Base-by-base conservation (phyloP, 2,797 vertebrate genomes). In the Poliocrania exsul region DNA sequence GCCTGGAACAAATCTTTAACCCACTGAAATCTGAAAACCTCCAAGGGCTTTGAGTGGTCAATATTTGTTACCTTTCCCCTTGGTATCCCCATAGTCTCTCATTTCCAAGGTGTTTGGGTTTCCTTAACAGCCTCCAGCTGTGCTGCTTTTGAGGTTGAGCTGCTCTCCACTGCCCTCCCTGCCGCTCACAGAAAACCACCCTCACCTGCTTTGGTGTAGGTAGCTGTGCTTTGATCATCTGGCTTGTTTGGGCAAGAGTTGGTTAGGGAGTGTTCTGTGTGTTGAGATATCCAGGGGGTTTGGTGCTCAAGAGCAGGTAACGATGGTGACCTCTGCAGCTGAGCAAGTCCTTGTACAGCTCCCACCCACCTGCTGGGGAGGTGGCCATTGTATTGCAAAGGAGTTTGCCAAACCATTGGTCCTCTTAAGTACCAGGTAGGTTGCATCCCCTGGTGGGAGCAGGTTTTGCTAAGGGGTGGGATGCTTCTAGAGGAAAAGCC, bases 351-450 rank as follows among this genome's bases (percentile, higher is more conserved):
- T 73, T 37, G 33, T 29, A 17, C 11, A 29, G 21, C 25, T 81
- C 19, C 33, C 23, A 20, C 31, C 11, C 4, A 0, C 5, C 26
- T 25, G 44, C 3, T 10, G 38, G 18, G 16, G 26, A 53, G 35
- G 11, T 21, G 47, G 33, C 31, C 4, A 0, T 8, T 17, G 4
- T 21, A 15, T 3, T 3, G 1, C 11, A 2, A 0, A 1, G 42
- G 40, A 19, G 11, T 17, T 44, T 56, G 66, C 46, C 37, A 8
- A 28, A 15, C 44, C 3, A 0, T 6, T 29, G 23, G 3, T 40
- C 15, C 18, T 44, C 21, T 3, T 3, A 11, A 62, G 35, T 40
- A 25, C 51, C 38, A 60, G 71, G 28, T 47, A 24, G 81, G 40
- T 7, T 14, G 26, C 18, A 40, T 61, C 37, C 31, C 15, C n/a